These are phyloP conservation scores for Mus musculus DNA, from an alignment of 2,113 vertebrate species.

Conservation along the genomic window GRCm39 chr10:97649501-97650000, in stretches of 20 bases:
- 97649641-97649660: background rate
- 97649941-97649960: background rate
- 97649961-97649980: background rate
- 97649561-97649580: background rate
- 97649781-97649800: background rate
- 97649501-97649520: background rate
- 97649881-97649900: conserved; percentile 8
- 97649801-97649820: background rate
- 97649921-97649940: background rate
- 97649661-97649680: background rate
- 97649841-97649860: background rate
- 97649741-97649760: background rate
- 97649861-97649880: background rate
- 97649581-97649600: background rate
- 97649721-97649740: background rate
- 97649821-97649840: background rate
- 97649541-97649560: too few species aligned
- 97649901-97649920: background rate
- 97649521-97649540: background rate
- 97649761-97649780: background rate
- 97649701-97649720: background rate
- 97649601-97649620: background rate
- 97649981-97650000: background rate
- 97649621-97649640: background rate
- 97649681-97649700: background rate